phyloP scores from a whole-genome alignment of 2,113 vertebrate species.

The Strigops habroptila region DNA sequence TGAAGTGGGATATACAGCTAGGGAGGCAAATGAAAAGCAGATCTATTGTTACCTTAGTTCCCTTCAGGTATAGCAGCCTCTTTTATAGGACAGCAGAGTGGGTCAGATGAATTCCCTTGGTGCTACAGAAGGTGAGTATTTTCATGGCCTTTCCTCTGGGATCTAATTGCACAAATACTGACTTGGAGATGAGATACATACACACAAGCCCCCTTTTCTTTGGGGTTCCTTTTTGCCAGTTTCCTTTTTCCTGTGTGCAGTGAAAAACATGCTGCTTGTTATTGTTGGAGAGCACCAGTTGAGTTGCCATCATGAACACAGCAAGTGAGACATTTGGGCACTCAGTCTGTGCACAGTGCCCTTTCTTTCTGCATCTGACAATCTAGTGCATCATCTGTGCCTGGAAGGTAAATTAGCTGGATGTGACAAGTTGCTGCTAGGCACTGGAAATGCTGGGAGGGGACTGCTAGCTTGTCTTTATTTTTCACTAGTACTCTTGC shows the following conservation, averaged over 20 bases:
- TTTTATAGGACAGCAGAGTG: background rate
- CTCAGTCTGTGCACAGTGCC: fast-evolving
- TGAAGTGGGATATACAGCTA: background rate
- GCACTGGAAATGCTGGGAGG: background rate
- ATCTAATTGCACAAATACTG: background rate
- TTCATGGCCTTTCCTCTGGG: background rate
- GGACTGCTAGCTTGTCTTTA: background rate
- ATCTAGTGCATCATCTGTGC: background rate
- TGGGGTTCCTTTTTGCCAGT: background rate
- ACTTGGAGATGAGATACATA: background rate
- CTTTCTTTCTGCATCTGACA: background rate
- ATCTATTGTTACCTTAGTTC: background rate
- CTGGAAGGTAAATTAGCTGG: background rate
- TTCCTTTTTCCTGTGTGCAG: background rate
- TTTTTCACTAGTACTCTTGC: background rate
- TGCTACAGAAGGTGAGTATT: background rate
- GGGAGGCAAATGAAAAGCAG: background rate
- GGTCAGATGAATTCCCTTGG: background rate
- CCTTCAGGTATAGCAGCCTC: background rate
- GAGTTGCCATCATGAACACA: background rate
- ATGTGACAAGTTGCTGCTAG: background rate
- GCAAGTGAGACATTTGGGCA: fast-evolving
- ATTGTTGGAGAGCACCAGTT: background rate
- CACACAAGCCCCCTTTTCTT: background rate
- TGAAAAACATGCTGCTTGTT: background rate